Conservation (phyloP, 1,140 invertebrate genomes). For the Melanaphis sacchari region DNA sequence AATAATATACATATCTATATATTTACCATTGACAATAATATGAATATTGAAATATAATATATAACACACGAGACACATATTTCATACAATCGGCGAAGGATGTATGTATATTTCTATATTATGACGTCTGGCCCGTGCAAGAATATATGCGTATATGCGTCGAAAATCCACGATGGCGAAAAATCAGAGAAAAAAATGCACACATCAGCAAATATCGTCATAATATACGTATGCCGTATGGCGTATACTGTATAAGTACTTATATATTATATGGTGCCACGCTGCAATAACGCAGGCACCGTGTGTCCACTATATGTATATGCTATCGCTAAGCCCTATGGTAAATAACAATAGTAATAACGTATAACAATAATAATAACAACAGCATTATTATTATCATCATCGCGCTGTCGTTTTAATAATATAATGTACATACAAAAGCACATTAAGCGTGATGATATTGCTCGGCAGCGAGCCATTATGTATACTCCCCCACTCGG, state of each 20-base stretch:
- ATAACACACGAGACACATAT: background rate
- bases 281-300: background rate
- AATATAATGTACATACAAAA: background rate
- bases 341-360: background rate
- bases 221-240: background rate
- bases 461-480: background rate
- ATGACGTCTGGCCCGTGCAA: background rate
- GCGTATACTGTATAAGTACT: background rate
- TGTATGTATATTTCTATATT: background rate
- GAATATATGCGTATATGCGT: background rate
- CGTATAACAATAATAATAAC: background rate
- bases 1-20: background rate
- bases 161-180: background rate
- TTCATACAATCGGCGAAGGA: slow-evolving; percentile 1
- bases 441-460: background rate
- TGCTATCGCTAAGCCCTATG: background rate
- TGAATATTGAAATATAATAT: background rate
- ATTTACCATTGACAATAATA: background rate
- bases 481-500: background rate
- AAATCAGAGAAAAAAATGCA: background rate
- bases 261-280: background rate
- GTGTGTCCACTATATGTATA: background rate
- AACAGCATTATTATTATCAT: background rate
- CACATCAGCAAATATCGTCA: background rate
- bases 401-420: background rate